Evolutionary conservation across 2,113 vertebrate species (phyloP).

Genomic region (Scortum barcoo): DNA sequence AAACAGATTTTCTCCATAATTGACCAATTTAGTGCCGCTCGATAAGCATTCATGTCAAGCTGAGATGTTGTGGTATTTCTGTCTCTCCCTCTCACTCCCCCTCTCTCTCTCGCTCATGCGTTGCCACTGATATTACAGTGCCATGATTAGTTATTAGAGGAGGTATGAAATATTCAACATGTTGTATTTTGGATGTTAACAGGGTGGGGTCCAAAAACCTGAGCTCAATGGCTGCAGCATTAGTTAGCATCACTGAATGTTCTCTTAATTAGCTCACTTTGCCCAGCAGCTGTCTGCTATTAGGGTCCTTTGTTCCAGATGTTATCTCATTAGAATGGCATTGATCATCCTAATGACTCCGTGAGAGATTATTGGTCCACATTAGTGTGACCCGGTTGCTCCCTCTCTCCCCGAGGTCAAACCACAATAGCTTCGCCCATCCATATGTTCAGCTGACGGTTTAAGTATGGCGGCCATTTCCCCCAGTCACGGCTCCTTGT

Average conservation of each 20-base stretch:
- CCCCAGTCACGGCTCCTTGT: background rate
- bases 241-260: constrained; percentile 76
- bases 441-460: constrained; percentile 63
- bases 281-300: constrained; percentile 85
- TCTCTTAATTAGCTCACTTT: constrained; percentile 81
- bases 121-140: constrained; percentile 55
- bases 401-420: constrained; percentile 69
- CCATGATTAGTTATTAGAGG: constrained; percentile 67
- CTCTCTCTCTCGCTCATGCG: constrained; percentile 19
- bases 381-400: constrained; percentile 73
- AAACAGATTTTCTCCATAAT: constrained; percentile 80
- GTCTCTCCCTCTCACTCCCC: constrained; percentile 24
- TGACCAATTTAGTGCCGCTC: constrained; percentile 77
- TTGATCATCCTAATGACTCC: constrained; percentile 83
- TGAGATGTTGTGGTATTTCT: constrained; percentile 71
- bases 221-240: constrained; percentile 69
- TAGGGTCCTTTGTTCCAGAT: constrained; percentile 85
- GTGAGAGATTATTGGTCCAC: constrained; percentile 79
- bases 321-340: constrained; percentile 84
- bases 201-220: constrained; percentile 70
- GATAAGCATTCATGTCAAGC: constrained; percentile 78
- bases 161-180: constrained; percentile 79
- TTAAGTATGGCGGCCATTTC: constrained; percentile 42
- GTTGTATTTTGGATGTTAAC: constrained; percentile 74
- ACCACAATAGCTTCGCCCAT: constrained; percentile 59